Conservation (phyloP, 2,113 vertebrate species). For the Tupaia tana region DNA sequence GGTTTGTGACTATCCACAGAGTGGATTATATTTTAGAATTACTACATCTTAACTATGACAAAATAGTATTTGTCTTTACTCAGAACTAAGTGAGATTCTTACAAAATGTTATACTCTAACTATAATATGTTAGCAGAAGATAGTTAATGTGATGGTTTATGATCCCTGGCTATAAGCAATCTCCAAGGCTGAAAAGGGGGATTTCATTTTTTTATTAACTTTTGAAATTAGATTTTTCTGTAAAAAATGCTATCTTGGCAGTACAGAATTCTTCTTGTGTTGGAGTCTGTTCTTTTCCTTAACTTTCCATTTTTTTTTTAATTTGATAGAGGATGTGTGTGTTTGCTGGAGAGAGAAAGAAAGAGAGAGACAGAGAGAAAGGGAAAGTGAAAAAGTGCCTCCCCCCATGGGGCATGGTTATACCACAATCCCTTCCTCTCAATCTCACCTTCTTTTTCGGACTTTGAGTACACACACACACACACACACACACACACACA, state of each 20-base stretch:
- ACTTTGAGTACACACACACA: no score
- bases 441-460: no score
- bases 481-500: no score
- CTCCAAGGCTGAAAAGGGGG: background rate
- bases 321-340: no score
- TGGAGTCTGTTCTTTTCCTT: background rate
- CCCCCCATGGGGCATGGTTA: no score
- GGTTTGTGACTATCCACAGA: background rate
- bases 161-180: background rate
- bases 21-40: background rate
- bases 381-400: no score
- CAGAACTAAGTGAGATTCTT: constrained; percentile 16
- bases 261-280: background rate
- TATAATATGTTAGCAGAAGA: background rate
- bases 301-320: background rate
- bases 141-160: background rate
- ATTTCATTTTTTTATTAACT: background rate
- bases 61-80: background rate
- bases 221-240: background rate
- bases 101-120: background rate
- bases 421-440: no score
- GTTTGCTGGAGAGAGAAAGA: no score
- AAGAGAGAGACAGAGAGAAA: no score
- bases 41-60: background rate
- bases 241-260: background rate